phyloP scores from a whole-genome alignment of 1,140 invertebrate genomes.

The Aphis gossypii region DNA sequence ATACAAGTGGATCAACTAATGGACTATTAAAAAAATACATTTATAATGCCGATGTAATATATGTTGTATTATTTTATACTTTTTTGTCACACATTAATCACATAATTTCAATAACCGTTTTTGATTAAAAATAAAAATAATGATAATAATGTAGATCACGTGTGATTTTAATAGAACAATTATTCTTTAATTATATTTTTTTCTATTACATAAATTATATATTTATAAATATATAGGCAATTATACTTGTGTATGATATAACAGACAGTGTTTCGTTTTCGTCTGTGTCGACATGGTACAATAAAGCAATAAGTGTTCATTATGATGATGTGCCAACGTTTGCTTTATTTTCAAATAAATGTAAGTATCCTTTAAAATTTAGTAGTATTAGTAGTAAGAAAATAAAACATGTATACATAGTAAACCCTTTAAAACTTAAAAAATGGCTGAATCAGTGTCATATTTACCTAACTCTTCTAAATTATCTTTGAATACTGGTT shows the following conservation, averaged over 20 bases:
- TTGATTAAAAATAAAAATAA: not conserved
- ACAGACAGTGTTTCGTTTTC: slow-evolving; percentile 84
- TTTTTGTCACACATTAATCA: not conserved
- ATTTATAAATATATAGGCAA: slow-evolving; percentile 17
- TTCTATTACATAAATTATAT: not conserved
- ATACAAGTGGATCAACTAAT: slow-evolving; percentile 80
- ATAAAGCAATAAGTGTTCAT: slow-evolving; percentile 68
- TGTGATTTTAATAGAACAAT: not conserved
- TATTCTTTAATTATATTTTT: not conserved
- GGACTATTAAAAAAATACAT: slow-evolving; percentile 86
- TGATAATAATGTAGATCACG: not conserved
- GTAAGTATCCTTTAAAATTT: slow-evolving; percentile 24
- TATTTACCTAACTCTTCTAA: not conserved
- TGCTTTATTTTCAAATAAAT: slow-evolving; percentile 84
- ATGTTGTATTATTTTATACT: not conserved
- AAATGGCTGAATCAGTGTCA: not conserved
- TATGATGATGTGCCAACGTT: slow-evolving; percentile 72
- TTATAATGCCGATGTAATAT: slow-evolving; percentile 78
- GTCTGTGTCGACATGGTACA: slow-evolving; percentile 76
- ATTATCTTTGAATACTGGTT: not conserved
- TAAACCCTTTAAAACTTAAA: not conserved
- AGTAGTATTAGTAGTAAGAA: not conserved
- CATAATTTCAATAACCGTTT: not conserved
- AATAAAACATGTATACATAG: not conserved
- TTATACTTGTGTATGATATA: slow-evolving; percentile 84